Conservation (phyloP, 2,888 invertebrate genomes). For the Torymus aiolomorphi region DNA sequence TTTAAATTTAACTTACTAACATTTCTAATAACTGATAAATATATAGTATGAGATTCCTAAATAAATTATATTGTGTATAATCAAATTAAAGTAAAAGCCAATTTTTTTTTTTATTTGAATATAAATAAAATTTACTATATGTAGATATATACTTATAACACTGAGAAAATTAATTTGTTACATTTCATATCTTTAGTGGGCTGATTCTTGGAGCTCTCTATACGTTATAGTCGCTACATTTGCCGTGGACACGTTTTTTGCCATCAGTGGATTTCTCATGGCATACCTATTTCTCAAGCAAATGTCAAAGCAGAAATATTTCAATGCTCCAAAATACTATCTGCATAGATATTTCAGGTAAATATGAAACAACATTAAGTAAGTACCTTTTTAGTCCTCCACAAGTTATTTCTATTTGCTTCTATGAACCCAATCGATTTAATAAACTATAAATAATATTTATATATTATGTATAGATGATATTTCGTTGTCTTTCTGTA, state of each 20-base stretch:
- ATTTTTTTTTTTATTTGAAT: too few species aligned
- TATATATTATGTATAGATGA: too few species aligned
- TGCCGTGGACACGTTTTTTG: conserved; percentile 76
- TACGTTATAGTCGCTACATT: conserved; percentile 74
- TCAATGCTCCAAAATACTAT: conserved; percentile 73
- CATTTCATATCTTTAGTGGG: conserved; percentile 66
- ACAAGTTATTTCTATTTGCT: too few species aligned
- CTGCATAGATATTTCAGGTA: conserved; percentile 76
- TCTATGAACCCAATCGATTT: too few species aligned
- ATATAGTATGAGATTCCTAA: too few species aligned
- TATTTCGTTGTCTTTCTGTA: too few species aligned
- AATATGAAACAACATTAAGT: background rate
- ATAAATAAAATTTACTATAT: too few species aligned
- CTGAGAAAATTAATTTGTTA: background rate
- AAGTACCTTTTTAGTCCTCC: background rate
- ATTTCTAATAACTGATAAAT: too few species aligned
- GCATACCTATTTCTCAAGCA: conserved; percentile 72
- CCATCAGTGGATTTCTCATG: conserved; percentile 75
- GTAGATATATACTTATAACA: background rate
- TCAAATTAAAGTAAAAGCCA: too few species aligned
- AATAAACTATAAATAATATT: too few species aligned
- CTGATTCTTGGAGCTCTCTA: conserved; percentile 71
- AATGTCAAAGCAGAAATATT: conserved; percentile 66
- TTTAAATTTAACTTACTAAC: too few species aligned
- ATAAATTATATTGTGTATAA: too few species aligned